Percentiles rank a stretch among this genome's conserved stretches.
These are phyloP conservation scores for Erebia epiphron DNA, from an alignment of 2,888 invertebrate species.

Conservation along the genomic window DNA sequence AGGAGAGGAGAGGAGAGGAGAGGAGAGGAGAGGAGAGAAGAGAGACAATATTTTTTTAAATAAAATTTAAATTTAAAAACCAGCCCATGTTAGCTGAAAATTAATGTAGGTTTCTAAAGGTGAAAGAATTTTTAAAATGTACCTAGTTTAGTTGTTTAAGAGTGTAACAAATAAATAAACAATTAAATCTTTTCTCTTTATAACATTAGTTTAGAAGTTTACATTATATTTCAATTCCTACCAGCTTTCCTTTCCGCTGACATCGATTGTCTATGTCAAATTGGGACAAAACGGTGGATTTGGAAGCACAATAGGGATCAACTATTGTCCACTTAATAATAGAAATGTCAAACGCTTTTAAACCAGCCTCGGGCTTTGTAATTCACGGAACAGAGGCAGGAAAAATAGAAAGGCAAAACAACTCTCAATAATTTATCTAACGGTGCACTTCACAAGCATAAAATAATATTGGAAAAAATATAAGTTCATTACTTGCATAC, in stretches of 20 bases:
- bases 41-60: too few relatives aligned
- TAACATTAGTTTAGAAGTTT: too few relatives aligned
- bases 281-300: not conserved
- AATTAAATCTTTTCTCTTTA: too few relatives aligned
- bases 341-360: slow-evolving; percentile 20
- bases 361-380: not conserved
- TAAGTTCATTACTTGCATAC: too few relatives aligned
- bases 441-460: not conserved
- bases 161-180: too few relatives aligned
- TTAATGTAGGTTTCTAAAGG: too few relatives aligned
- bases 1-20: too few relatives aligned
- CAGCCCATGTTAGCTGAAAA: too few relatives aligned
- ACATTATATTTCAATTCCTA: not conserved
- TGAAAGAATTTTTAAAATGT: too few relatives aligned
- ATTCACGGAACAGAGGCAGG: not conserved
- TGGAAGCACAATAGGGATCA: not conserved
- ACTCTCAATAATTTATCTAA: slow-evolving; percentile 3
- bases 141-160: too few relatives aligned
- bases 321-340: slow-evolving; percentile 20
- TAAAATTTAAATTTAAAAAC: too few relatives aligned
- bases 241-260: not conserved
- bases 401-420: slow-evolving; percentile 9
- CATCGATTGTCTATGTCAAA: not conserved
- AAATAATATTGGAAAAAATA: not conserved
- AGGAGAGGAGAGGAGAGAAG: too few relatives aligned